phyloP scores from a whole-genome alignment of 2,888 invertebrate genomes.

The Shargacucullia verbasci region DNA sequence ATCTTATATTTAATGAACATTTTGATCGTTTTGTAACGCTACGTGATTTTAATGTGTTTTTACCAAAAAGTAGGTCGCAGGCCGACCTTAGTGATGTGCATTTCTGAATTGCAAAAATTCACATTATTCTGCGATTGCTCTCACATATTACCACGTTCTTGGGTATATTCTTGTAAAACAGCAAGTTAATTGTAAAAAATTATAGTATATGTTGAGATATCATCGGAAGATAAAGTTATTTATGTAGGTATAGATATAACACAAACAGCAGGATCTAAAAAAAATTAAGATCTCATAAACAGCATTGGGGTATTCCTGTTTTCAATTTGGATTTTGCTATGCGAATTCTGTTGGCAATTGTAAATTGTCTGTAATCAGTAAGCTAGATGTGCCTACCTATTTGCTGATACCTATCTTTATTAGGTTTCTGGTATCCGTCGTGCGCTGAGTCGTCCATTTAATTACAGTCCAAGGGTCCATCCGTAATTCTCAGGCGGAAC shows the following conservation, averaged over 20 bases:
- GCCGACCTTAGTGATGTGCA: conserved; percentile 51
- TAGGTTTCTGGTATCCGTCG: conserved; percentile 31
- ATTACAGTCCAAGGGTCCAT: conserved; percentile 59
- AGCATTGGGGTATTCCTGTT: conserved; percentile 21
- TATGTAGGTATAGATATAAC: conserved; percentile 10
- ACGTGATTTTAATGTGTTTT: conserved; percentile 42
- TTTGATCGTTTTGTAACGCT: conserved; percentile 42
- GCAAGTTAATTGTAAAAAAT: conserved; percentile 32
- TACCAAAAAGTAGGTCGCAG: conserved; percentile 46
- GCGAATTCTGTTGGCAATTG: conserved; percentile 33
- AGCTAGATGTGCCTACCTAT: conserved; percentile 4
- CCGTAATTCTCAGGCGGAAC: conserved; percentile 62
- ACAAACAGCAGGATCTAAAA: conserved; percentile 11
- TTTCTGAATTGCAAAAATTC: conserved; percentile 45
- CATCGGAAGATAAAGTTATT: conserved; percentile 19
- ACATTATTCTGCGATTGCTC: conserved; percentile 48
- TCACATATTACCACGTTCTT: conserved; percentile 30
- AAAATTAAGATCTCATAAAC: conserved; percentile 29
- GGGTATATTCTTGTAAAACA: conserved; percentile 39
- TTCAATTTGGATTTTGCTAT: conserved; percentile 15
- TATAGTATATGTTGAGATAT: conserved; percentile 28
- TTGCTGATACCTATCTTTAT: conserved; percentile 14
- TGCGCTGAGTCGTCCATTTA: conserved; percentile 60
- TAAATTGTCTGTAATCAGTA: conserved; percentile 11
- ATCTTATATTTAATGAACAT: too few relatives aligned